phyloP scores from a whole-genome alignment of 2,888 invertebrate genomes.

The Leucophora obtusa region DNA sequence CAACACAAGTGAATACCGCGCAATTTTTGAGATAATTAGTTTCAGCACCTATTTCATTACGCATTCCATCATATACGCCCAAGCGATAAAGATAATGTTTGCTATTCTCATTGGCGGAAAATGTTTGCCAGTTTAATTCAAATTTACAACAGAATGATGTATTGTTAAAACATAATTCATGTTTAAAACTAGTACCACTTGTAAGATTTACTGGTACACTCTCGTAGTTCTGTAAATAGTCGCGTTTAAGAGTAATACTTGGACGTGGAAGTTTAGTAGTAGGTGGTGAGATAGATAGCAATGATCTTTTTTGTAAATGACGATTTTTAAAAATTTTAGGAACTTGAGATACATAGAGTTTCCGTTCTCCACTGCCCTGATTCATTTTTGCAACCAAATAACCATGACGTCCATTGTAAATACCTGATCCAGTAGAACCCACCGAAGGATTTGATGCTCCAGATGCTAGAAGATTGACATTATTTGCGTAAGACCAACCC shows the following conservation, averaged over 20 bases:
- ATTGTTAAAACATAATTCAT: conserved; percentile 61
- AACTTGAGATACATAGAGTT: conserved; percentile 70
- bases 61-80: conserved; percentile 78
- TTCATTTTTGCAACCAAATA: conserved; percentile 69
- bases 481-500: conserved; percentile 83
- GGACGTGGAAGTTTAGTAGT: conserved; percentile 17
- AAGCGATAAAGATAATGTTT: conserved; percentile 77
- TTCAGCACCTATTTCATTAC: conserved; percentile 76
- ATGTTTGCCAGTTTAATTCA: conserved; percentile 64
- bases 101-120: neutral
- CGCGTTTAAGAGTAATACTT: conserved; percentile 69
- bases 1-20: conserved; percentile 78
- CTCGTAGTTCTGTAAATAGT: conserved; percentile 68
- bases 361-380: conserved; percentile 67
- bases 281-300: neutral
- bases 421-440: conserved; percentile 87
- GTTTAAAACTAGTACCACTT: conserved; percentile 3
- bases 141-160: conserved; percentile 71
- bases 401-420: conserved; percentile 81
- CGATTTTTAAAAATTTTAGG: conserved; percentile 67
- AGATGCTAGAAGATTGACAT: conserved; percentile 85
- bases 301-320: conserved; percentile 33
- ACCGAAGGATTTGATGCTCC: conserved; percentile 83
- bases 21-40: conserved; percentile 79
- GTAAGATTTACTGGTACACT: conserved; percentile 54